phyloP scores from a whole-genome alignment of 1,140 invertebrate species.

The Scylla paramamosain region DNA sequence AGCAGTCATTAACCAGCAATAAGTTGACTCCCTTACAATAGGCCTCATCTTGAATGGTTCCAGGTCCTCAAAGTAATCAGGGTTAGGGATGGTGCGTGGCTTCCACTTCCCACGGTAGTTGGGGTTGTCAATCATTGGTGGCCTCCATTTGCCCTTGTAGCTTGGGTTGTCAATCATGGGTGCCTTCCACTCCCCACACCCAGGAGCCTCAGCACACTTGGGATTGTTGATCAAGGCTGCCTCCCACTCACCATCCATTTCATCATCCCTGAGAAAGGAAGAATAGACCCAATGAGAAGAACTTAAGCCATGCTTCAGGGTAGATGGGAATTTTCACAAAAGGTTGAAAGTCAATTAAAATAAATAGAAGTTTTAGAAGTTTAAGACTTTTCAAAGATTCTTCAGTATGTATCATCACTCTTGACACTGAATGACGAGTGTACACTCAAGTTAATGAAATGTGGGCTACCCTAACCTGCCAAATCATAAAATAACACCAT shows the following conservation, averaged over 20 bases:
- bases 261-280: slow-evolving; percentile 88
- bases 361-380: no score
- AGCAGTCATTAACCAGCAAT: background rate
- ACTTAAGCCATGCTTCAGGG: no score
- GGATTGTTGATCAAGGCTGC: slow-evolving; percentile 96
- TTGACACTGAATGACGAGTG: no score
- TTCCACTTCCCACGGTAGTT: slow-evolving; percentile 97
- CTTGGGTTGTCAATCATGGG: slow-evolving; percentile 93
- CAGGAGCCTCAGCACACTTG: slow-evolving; percentile 89
- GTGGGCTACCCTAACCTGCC: no score
- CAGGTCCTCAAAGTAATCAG: slow-evolving; percentile 95
- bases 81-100: slow-evolving; percentile 92
- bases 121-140: slow-evolving; percentile 95
- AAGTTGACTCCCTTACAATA: slow-evolving; percentile 88
- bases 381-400: no score
- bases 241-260: slow-evolving; percentile 99
- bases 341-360: no score
- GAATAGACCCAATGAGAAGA: background rate
- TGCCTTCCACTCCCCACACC: slow-evolving; percentile 95
- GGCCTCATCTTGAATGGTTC: slow-evolving; percentile 94
- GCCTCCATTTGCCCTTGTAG: slow-evolving; percentile 93
- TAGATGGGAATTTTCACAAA: no score
- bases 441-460: no score
- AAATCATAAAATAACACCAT: no score
- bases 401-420: no score